phyloP scores from a whole-genome alignment of 2,888 invertebrate genomes.

The Folsomia manolachei region DNA sequence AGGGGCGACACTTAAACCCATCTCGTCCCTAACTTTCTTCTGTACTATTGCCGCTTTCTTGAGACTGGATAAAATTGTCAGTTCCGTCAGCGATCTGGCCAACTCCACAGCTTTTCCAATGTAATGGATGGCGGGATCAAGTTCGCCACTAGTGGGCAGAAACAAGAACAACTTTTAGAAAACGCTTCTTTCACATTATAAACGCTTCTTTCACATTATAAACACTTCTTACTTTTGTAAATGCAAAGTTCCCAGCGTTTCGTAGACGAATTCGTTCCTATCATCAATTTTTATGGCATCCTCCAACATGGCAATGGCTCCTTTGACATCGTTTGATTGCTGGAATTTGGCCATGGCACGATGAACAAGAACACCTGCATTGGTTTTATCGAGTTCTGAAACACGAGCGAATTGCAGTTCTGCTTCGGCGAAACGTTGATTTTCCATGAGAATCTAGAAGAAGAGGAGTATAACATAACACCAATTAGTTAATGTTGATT shows the following conservation, averaged over 20 bases:
- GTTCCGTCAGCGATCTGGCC: slow-evolving; percentile 81
- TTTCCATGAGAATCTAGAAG: slow-evolving; percentile 70
- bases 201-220: background rate
- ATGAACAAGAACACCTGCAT: slow-evolving; percentile 68
- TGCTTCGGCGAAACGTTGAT: slow-evolving; percentile 77
- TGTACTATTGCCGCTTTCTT: slow-evolving; percentile 88
- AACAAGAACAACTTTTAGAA: too few relatives aligned
- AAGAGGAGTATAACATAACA: background rate
- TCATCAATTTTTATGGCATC: slow-evolving; percentile 78
- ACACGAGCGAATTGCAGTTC: slow-evolving; percentile 79
- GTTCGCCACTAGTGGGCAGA: slow-evolving; percentile 66
- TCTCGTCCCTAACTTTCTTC: slow-evolving; percentile 62
- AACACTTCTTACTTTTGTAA: slow-evolving; percentile 69
- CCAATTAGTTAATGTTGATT: background rate
- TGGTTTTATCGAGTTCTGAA: slow-evolving; percentile 74
- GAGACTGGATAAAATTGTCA: slow-evolving; percentile 85
- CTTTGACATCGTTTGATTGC: slow-evolving; percentile 77
- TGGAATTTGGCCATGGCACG: slow-evolving; percentile 67
- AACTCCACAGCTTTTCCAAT: slow-evolving; percentile 85
- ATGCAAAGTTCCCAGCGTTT: slow-evolving; percentile 91
- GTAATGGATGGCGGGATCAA: slow-evolving; percentile 74
- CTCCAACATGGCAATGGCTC: slow-evolving; percentile 72
- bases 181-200: background rate
- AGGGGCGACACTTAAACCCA: slow-evolving; percentile 68
- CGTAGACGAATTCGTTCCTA: slow-evolving; percentile 85